A percentile compares a stretch with the other conserved stretches of the same genome.
These are phyloP conservation scores for Hydrophis major DNA, from an alignment of 2,797 vertebrate genomes.

Conservation along the genomic window DNA sequence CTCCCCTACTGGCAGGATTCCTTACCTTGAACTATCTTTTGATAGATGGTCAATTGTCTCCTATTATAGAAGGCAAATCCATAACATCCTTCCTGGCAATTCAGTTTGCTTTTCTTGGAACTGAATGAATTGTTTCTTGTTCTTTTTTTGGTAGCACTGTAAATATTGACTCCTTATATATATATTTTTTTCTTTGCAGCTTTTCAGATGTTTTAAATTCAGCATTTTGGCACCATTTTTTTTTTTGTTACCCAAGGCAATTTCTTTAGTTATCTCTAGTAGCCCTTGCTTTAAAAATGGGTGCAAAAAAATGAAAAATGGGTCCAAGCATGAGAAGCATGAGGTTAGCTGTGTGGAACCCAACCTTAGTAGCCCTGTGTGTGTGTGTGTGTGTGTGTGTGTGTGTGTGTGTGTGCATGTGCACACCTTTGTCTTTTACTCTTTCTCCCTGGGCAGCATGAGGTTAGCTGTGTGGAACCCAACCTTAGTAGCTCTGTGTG, in stretches of 20 bases:
- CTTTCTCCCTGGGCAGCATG: background rate
- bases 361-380: background rate
- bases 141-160: background rate
- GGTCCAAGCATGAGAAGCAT: background rate
- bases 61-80: background rate
- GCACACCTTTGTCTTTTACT: background rate
- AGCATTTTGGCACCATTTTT: background rate
- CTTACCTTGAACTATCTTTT: background rate
- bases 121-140: background rate
- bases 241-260: too few relatives aligned
- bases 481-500: too few relatives aligned
- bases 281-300: background rate
- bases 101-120: background rate
- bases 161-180: background rate
- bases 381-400: background rate
- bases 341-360: background rate
- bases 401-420: background rate
- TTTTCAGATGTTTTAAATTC: background rate
- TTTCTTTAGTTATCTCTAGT: background rate
- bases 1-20: background rate
- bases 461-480: too few relatives aligned
- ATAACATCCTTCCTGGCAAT: background rate
- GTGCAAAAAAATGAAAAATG: background rate
- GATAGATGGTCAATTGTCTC: background rate
- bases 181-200: background rate